These are phyloP conservation scores for Pristionchus arcanus DNA, from an alignment of 2,888 invertebrate species.

Conservation along the genomic window DNA sequence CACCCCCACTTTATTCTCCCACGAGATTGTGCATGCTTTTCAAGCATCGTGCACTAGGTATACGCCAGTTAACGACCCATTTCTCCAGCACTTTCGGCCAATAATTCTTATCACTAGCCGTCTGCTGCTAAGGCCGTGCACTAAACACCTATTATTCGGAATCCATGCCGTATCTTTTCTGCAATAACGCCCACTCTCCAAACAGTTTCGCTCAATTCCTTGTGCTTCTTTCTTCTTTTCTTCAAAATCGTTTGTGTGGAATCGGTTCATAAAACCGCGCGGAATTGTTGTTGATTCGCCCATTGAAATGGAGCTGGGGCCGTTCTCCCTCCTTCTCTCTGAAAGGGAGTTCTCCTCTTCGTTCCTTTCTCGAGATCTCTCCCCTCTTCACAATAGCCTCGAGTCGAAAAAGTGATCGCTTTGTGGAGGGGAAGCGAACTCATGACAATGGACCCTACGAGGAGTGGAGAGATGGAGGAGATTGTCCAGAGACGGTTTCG, in stretches of 20 bases:
- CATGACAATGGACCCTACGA: not conserved
- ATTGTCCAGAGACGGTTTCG: not conserved
- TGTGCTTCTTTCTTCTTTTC: not conserved
- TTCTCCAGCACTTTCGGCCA: too few species aligned
- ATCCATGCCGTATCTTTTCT: not conserved
- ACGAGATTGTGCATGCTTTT: conserved; percentile 16
- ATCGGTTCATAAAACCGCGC: not conserved
- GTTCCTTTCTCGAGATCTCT: conserved; percentile 7
- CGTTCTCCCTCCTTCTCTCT: not conserved
- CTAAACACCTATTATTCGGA: too few species aligned
- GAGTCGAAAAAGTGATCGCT: conserved; percentile 39
- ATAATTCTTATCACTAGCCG: too few species aligned
- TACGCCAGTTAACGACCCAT: not conserved
- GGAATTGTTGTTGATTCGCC: not conserved
- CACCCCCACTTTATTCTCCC: not conserved
- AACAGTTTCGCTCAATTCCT: not conserved
- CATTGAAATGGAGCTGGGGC: not conserved
- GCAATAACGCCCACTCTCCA: not conserved
- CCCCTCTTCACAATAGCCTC: not conserved
- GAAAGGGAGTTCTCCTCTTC: not conserved
- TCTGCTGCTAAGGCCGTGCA: too few species aligned
- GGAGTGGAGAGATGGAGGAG: not conserved
- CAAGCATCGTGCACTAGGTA: not conserved
- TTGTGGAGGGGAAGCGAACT: conserved; percentile 16
- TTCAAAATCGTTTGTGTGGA: not conserved